Conservation (phyloP, 2,113 vertebrate species). For the Neolamprologus fasciatus region DNA sequence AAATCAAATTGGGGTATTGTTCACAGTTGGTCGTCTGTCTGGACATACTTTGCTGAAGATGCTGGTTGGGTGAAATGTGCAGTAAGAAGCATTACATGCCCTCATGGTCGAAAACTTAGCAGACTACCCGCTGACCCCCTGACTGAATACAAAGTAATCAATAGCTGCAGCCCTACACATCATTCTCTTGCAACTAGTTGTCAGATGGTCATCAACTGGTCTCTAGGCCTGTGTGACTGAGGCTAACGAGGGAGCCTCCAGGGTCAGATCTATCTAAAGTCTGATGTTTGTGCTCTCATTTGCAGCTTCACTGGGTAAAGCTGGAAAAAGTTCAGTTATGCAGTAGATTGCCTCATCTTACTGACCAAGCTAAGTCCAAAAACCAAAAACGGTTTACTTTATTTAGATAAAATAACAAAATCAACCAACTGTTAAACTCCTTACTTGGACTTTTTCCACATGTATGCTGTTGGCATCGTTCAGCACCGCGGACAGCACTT, state of each 20-base stretch:
- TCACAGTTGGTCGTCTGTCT: not conserved
- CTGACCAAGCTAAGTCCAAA: not conserved
- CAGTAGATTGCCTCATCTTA: not conserved
- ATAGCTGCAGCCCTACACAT: not conserved
- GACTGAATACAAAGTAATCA: not conserved
- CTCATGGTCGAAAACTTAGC: not conserved
- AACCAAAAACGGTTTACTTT: not conserved
- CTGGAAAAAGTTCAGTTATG: not conserved
- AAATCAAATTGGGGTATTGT: not conserved
- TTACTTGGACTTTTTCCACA: not conserved
- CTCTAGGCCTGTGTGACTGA: not conserved
- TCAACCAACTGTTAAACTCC: not conserved
- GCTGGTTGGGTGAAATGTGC: not conserved
- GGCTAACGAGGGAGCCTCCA: not conserved
- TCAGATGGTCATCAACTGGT: not conserved
- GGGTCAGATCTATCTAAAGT: not conserved
- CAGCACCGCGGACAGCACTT: slow-evolving; percentile 66
- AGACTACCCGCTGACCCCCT: not conserved
- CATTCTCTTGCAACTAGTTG: not conserved
- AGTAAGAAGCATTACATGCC: not conserved
- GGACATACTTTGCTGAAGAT: not conserved
- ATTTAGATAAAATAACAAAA: not conserved
- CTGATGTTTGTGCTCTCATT: not conserved
- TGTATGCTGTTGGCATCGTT: slow-evolving; percentile 13
- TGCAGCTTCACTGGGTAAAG: not conserved